Percentiles rank a stretch among this genome's conserved stretches.
Evolutionary conservation across 1,140 invertebrate species (phyloP).

Genomic region (Copidosoma floridanum): DNA sequence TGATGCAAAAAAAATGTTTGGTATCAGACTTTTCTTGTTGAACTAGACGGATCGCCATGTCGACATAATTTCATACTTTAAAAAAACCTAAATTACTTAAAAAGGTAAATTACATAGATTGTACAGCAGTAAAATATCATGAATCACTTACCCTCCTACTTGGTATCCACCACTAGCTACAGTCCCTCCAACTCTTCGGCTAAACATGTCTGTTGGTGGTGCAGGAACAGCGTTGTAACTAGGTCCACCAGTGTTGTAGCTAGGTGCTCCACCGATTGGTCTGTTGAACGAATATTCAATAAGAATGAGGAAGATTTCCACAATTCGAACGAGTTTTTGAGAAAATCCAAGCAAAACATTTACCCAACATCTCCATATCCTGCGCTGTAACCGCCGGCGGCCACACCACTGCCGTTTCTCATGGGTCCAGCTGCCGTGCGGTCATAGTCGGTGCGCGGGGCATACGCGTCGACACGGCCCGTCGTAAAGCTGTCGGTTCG

Average conservation of each 20-base stretch:
- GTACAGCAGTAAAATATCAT: no score
- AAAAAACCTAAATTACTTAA: no score
- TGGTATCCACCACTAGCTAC: constrained; percentile 53
- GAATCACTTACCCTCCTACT: constrained; percentile 48
- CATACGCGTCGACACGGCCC: constrained; percentile 49
- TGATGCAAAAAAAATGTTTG: no score
- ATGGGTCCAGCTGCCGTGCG: constrained; percentile 50
- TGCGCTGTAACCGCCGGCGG: constrained; percentile 49
- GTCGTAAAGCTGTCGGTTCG: constrained; percentile 51
- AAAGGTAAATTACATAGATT: no score
- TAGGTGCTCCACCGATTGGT: constrained; percentile 51
- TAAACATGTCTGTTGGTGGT: constrained; percentile 55
- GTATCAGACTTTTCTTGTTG: no score
- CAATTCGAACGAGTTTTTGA: no score
- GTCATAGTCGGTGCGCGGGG: constrained; percentile 52
- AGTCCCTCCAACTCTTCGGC: constrained; percentile 52
- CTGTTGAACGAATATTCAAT: constrained; percentile 42
- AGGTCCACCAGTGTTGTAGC: constrained; percentile 51
- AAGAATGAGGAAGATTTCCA: background rate
- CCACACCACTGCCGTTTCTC: constrained; percentile 53
- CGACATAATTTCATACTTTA: no score
- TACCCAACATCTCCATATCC: constrained; percentile 54
- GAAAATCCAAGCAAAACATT: constrained; percentile 21
- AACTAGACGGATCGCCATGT: no score
- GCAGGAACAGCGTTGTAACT: constrained; percentile 53